Evolutionary conservation across 2,113 vertebrate genomes (phyloP).

Genomic region (Poecile atricapillus): DNA sequence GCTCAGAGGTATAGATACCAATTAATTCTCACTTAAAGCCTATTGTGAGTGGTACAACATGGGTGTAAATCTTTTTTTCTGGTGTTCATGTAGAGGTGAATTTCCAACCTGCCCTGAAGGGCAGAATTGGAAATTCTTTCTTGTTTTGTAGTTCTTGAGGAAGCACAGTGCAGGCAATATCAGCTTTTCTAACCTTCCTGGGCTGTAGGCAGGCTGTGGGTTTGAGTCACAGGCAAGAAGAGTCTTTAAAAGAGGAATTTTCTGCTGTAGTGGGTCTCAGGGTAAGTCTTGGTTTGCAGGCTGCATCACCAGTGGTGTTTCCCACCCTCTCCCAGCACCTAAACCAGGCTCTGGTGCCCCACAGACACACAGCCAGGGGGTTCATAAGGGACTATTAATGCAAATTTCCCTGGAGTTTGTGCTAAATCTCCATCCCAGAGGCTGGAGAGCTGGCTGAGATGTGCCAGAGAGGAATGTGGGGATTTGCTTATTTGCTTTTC

Average conservation of each 20-base stretch:
- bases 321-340: neutral
- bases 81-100: neutral
- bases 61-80: neutral
- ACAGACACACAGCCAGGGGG: neutral
- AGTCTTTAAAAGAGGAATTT: neutral
- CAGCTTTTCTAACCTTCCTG: neutral
- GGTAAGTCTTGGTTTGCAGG: neutral
- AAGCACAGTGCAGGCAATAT: neutral
- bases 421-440: neutral
- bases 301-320: fast-evolving
- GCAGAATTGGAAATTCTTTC: neutral
- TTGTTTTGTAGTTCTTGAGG: neutral
- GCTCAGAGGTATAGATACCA: neutral
- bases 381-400: neutral
- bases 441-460: neutral
- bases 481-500: neutral
- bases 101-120: neutral
- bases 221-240: neutral
- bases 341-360: neutral
- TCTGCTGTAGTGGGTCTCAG: neutral
- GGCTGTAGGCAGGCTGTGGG: neutral
- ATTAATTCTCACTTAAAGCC: slow-evolving; percentile 32
- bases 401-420: neutral
- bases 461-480: neutral
- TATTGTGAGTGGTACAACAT: neutral